A percentile compares a stretch with the other conserved stretches of the same genome.
phyloP scores from a whole-genome alignment of 1,140 invertebrate genomes.

The Aleiodes sp. region DNA sequence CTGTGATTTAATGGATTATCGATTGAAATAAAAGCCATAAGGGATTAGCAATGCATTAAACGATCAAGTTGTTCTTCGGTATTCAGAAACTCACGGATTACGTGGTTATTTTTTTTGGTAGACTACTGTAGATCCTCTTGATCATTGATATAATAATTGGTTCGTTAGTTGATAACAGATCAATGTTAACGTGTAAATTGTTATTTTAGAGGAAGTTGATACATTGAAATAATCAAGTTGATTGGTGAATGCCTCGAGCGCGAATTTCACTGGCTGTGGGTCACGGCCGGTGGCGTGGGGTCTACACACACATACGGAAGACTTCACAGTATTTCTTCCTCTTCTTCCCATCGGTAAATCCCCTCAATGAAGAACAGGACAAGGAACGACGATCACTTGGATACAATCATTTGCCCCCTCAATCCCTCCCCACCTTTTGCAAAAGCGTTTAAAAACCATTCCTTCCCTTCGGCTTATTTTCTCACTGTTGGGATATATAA shows the following conservation, averaged over 20 bases:
- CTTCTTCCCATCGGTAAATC: neutral
- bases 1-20: neutral
- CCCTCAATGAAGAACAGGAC: neutral
- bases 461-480: constrained; percentile 27
- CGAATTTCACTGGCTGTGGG: constrained; percentile 32
- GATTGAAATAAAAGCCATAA: neutral
- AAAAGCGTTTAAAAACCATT: constrained; percentile 6
- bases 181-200: too few relatives aligned
- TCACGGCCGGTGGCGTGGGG: constrained; percentile 27
- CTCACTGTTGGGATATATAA: constrained; percentile 30
- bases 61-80: neutral
- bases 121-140: too few relatives aligned
- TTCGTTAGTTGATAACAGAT: too few relatives aligned
- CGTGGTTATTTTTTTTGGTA: neutral
- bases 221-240: neutral
- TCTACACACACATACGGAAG: neutral
- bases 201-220: neutral
- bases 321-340: constrained; percentile 27
- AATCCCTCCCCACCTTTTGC: neutral
- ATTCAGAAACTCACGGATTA: neutral
- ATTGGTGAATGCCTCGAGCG: constrained; percentile 13
- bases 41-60: neutral
- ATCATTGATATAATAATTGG: too few relatives aligned
- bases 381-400: constrained; percentile 5
- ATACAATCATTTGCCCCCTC: neutral